Evolutionary conservation across 2,797 vertebrate species (phyloP).

Genomic region (Platalea minor): DNA sequence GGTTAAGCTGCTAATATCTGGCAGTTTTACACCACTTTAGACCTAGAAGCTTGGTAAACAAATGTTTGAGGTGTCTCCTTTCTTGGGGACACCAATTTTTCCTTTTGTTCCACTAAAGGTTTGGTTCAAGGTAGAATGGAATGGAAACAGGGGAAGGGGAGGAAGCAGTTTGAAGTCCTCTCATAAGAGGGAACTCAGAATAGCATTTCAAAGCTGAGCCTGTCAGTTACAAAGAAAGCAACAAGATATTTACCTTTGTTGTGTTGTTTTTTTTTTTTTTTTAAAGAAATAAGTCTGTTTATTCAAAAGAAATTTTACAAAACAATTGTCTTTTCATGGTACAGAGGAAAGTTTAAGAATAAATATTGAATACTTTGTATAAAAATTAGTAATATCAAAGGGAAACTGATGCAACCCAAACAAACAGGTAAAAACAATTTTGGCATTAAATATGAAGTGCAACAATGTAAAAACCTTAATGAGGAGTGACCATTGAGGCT

Average conservation of each 20-base stretch:
- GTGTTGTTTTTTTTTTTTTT: not conserved
- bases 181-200: not conserved
- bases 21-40: not conserved
- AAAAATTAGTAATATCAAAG: slow-evolving; percentile 74
- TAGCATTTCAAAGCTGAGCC: not conserved
- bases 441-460: slow-evolving; percentile 68
- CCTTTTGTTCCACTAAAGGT: not conserved
- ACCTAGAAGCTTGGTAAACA: not conserved
- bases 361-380: slow-evolving; percentile 74
- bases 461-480: slow-evolving; percentile 49
- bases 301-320: slow-evolving; percentile 75
- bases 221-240: slow-evolving; percentile 1
- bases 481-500: slow-evolving; percentile 58
- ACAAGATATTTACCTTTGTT: not conserved
- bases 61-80: not conserved
- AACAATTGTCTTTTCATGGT: slow-evolving; percentile 59
- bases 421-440: slow-evolving; percentile 66
- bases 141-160: not conserved
- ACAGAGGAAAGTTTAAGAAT: slow-evolving; percentile 71
- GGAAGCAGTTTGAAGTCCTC: not conserved
- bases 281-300: slow-evolving; percentile 63
- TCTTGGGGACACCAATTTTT: not conserved
- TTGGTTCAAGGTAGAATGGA: not conserved
- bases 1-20: not conserved
- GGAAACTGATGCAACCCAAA: slow-evolving; percentile 69